A percentile compares a stretch with the other conserved stretches of the same genome.
Conservation (phyloP, 1,140 invertebrate species). For the Caenorhabditis inopinata region DNA sequence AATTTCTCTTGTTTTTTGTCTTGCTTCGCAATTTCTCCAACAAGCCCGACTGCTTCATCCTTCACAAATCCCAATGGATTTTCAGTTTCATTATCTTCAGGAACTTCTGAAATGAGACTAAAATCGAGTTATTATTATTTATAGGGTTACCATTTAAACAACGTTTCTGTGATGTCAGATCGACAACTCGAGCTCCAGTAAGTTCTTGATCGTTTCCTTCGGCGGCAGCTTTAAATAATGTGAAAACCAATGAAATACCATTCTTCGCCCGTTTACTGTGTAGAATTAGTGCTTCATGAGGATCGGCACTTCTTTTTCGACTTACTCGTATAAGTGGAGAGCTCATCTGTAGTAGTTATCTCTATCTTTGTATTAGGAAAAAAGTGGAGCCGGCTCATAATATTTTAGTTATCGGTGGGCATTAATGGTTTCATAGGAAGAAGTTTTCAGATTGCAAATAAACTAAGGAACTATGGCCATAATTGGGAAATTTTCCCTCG, state of each 20-base stretch:
- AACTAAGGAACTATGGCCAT: too few species aligned
- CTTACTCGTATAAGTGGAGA: constrained; percentile 51
- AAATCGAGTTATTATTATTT: not conserved
- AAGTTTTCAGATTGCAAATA: too few species aligned
- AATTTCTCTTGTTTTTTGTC: not conserved
- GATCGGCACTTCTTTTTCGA: constrained; percentile 53
- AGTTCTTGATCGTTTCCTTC: not conserved
- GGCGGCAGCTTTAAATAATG: constrained; percentile 27
- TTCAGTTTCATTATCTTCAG: not conserved
- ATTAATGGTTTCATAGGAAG: too few species aligned
- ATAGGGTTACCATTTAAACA: not conserved
- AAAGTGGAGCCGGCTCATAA: too few species aligned
- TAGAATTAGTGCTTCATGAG: constrained; percentile 50
- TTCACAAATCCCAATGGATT: constrained; percentile 30
- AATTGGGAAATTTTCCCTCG: too few species aligned
- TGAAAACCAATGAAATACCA: not conserved
- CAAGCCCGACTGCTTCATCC: constrained; percentile 7
- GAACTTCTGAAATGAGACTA: not conserved
- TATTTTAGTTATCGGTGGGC: too few species aligned
- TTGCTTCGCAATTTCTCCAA: not conserved
- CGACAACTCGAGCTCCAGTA: not conserved
- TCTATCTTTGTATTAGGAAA: too few species aligned
- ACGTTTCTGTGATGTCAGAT: not conserved
- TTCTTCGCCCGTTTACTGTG: constrained; percentile 12
- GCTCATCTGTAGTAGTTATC: not conserved